Evolutionary conservation across 1,140 invertebrate species (phyloP).

Genomic region (Hirudo medicinalis): DNA sequence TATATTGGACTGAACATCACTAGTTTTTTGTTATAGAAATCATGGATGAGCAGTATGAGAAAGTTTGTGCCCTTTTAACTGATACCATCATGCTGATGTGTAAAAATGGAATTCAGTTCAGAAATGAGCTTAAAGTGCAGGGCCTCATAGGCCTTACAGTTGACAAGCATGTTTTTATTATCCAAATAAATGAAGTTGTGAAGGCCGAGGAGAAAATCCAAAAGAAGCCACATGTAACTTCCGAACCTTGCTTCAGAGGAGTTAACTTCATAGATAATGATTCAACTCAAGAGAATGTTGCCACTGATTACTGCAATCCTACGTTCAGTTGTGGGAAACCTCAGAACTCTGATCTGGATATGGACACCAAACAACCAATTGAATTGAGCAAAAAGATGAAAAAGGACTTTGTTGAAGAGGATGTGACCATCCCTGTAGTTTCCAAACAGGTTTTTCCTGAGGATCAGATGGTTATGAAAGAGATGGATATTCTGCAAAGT

Average conservation of each 20-base stretch:
- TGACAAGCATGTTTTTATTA: conserved; percentile 8
- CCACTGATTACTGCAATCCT: background rate
- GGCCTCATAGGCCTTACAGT: conserved; percentile 5
- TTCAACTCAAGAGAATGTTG: background rate
- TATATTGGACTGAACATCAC: no score
- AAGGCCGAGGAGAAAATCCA: background rate
- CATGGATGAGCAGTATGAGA: conserved; percentile 1
- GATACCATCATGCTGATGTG: conserved; percentile 8
- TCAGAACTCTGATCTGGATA: no score
- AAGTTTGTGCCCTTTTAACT: conserved; percentile 11
- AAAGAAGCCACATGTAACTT: background rate
- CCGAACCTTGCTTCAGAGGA: background rate
- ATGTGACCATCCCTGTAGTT: no score
- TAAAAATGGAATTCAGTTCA: conserved; percentile 13
- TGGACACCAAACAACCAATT: no score
- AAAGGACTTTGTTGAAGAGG: no score
- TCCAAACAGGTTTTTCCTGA: no score
- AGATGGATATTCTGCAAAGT: no score
- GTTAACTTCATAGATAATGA: background rate
- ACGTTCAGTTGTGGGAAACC: background rate
- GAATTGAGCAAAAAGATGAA: no score
- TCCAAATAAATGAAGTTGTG: conserved; percentile 6
- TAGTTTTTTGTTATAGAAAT: no score
- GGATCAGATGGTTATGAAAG: no score
- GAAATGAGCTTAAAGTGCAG: conserved; percentile 8